Percentiles rank a stretch among this genome's conserved stretches.
Conservation (phyloP, 2,797 vertebrate genomes). For the Ctenochaetus hawaiiensis region DNA sequence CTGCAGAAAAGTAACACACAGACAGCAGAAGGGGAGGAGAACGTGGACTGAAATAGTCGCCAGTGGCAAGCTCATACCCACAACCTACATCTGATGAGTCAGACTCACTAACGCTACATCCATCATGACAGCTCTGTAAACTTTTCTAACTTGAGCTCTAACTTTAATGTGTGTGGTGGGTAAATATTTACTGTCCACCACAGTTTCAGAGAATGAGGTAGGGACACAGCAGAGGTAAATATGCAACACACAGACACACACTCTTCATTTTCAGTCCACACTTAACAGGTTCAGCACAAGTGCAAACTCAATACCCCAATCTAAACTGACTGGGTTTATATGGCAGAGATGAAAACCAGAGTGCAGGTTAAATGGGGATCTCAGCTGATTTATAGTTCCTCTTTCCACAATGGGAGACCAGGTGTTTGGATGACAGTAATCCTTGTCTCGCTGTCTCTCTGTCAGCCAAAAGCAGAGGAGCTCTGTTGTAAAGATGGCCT, state of each 20-base stretch:
- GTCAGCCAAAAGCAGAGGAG: slow-evolving; percentile 52
- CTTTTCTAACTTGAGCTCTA: too few species aligned
- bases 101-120: too few species aligned
- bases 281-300: slow-evolving; percentile 62
- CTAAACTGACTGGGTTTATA: slow-evolving; percentile 51
- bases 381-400: slow-evolving; percentile 67
- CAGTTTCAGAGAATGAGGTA: slow-evolving; percentile 12
- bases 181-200: background rate
- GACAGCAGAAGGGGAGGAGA: too few species aligned
- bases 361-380: slow-evolving; percentile 55
- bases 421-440: slow-evolving; percentile 74
- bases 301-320: slow-evolving; percentile 65
- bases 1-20: too few species aligned
- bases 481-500: slow-evolving; percentile 55
- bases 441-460: slow-evolving; percentile 58
- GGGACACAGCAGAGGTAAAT: slow-evolving; percentile 28
- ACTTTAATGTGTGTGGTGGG: too few species aligned
- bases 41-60: too few species aligned
- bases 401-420: slow-evolving; percentile 58
- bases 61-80: too few species aligned
- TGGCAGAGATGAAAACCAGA: slow-evolving; percentile 65
- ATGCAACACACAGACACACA: slow-evolving; percentile 20
- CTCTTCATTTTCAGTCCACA: slow-evolving; percentile 32
- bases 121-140: too few species aligned
- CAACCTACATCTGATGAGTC: too few species aligned